Evolutionary conservation across 2,797 vertebrate genomes (phyloP), one percentile per base, ranked within the genome.

Genomic region (Phalanger gymnotis): DNA sequence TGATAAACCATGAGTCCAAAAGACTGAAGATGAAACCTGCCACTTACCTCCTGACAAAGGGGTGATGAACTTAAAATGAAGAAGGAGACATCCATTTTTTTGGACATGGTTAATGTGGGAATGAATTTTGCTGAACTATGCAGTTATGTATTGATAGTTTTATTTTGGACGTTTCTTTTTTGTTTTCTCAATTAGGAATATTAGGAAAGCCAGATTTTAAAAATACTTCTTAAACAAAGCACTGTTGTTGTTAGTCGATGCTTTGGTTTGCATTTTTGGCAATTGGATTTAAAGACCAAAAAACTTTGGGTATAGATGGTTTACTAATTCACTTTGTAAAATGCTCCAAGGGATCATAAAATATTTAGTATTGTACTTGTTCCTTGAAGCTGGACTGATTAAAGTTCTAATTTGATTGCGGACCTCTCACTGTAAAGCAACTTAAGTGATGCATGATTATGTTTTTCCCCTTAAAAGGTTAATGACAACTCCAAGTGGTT

Each of bases 341-440:
- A 81, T 81, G 66, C 66, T 81, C 5, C 19, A 25, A 81, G 66
- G 28, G 9, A 81, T 81, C 6, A 81, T 81, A 66, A 66, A 66
- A n/a, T n/a, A n/a, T n/a, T 66, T n/a, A 81, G 19, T 40, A 81
- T 97, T 94, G 53, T 94, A 57, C 55, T 96, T 91, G 94, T 92
- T 96, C 94, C 54, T 56, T 95, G 87, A 96, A 96, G 95, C n/a
- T 81, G 96, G 54, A 93, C 91, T 13, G 96, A 95, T 97, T 94
- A 96, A 96, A 96, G 57, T 30, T 28, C 73, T 97, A 96, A 52
- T 56, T 91, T 66, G 28, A 54, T 94, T 94, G 94, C 89, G 93
- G 94, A 96, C 58, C 91, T 96, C 57, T 96, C 95, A 96, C 95
- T 92, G 95, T 95, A 96, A 97, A 81, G 34, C 92, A 93, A 91